Percentiles rank a stretch among this genome's conserved stretches.
These are phyloP conservation scores for Alethe diademata DNA, from an alignment of 2,113 vertebrate genomes.

Conservation along the genomic window DNA sequence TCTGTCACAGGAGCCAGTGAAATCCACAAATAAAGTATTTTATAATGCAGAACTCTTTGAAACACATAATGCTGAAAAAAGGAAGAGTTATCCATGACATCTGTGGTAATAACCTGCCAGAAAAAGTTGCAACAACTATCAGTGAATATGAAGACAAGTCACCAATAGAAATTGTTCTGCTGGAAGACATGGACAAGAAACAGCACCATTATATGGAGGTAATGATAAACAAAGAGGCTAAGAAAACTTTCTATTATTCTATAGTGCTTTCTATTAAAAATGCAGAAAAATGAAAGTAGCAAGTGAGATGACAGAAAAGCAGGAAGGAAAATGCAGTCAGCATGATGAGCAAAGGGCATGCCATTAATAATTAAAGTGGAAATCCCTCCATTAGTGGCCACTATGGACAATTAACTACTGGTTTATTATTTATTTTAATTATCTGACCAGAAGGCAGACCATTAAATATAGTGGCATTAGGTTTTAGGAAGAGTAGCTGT, in stretches of 20 bases:
- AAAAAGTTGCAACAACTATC: not conserved
- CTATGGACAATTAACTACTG: not conserved
- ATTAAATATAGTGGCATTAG: not conserved
- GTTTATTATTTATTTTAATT: constrained; percentile 35
- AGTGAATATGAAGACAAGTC: not conserved
- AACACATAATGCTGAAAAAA: not conserved
- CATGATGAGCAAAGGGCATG: not conserved
- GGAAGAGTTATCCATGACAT: not conserved
- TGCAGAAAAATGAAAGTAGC: not conserved
- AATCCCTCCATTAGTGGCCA: not conserved
- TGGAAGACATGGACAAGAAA: not conserved
- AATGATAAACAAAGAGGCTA: not conserved
- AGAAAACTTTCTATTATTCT: too few relatives aligned
- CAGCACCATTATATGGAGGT: not conserved
- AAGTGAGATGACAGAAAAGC: not conserved
- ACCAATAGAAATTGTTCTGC: not conserved
- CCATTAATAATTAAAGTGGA: not conserved
- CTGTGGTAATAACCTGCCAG: not conserved
- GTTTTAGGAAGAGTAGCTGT: not conserved
- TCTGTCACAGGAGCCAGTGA: not conserved
- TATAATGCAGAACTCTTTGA: not conserved
- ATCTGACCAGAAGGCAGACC: not conserved
- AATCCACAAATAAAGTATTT: not conserved
- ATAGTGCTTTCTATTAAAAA: not conserved
- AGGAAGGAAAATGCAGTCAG: not conserved